A percentile compares a stretch with the other conserved stretches of the same genome.
phyloP scores from a whole-genome alignment of 2,888 invertebrate species.

The Drosophila subsilvestris region DNA sequence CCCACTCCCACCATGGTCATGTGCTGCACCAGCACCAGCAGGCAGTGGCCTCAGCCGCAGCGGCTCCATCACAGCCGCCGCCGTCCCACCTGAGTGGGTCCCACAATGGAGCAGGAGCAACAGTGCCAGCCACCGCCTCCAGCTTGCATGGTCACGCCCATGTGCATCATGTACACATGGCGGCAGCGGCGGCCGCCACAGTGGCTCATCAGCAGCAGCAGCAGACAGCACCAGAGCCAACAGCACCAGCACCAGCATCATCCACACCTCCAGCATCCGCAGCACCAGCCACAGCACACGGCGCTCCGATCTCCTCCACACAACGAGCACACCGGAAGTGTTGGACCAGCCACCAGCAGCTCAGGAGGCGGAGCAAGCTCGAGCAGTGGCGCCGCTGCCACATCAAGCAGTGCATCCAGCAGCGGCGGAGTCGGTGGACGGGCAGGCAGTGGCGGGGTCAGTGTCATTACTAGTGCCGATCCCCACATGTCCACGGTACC shows the following conservation, averaged over 20 bases:
- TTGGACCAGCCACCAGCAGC: constrained; percentile 58
- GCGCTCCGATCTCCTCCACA: constrained; percentile 74
- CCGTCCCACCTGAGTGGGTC: constrained; percentile 51
- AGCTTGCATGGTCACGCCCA: constrained; percentile 57
- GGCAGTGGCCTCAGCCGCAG: constrained; percentile 39
- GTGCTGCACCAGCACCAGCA: constrained; percentile 60
- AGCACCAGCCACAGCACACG: constrained; percentile 58
- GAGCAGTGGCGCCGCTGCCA: constrained; percentile 45
- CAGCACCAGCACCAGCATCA: constrained; percentile 51
- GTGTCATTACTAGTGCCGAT: constrained; percentile 83
- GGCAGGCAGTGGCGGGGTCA: constrained; percentile 32
- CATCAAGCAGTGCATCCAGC: constrained; percentile 78
- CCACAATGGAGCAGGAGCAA: background rate
- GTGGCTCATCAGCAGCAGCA: constrained; percentile 60
- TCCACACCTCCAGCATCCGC: constrained; percentile 43
- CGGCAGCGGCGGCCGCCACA: constrained; percentile 71
- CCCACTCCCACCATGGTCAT: constrained; percentile 37
- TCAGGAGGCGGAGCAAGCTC: constrained; percentile 52
- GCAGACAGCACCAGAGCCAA: constrained; percentile 38
- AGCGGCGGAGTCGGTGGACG: constrained; percentile 39
- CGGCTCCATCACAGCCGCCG: constrained; percentile 36
- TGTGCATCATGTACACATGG: constrained; percentile 66
- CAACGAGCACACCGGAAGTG: constrained; percentile 60
- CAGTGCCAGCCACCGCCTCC: constrained; percentile 24
- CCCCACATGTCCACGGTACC: constrained; percentile 83